phyloP scores from a whole-genome alignment of 2,888 invertebrate genomes.

The Sthenelais limicola region DNA sequence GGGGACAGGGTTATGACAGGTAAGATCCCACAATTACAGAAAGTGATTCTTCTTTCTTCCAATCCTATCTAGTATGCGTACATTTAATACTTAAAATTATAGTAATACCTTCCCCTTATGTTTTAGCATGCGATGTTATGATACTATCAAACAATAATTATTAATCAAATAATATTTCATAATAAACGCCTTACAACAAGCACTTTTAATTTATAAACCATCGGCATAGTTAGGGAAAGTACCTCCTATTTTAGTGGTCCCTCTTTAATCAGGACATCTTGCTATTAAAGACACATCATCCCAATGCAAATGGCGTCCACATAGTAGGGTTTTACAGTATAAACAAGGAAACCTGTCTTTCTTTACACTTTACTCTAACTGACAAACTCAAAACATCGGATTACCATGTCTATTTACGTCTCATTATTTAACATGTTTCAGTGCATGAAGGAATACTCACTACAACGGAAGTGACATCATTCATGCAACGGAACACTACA shows the following conservation, averaged over 20 bases:
- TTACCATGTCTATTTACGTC: background rate
- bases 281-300: background rate
- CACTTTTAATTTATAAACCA: no score
- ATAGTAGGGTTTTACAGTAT: no score
- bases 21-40: background rate
- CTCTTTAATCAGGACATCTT: no score
- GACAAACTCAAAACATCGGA: background rate
- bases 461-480: background rate
- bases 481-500: conserved; percentile 24
- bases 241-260: no score
- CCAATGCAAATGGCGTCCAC: background rate
- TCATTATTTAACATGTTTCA: background rate
- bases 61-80: no score
- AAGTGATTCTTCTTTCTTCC: background rate
- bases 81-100: no score
- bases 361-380: background rate
- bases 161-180: no score
- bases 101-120: no score
- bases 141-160: no score
- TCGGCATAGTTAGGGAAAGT: no score
- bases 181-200: no score
- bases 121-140: no score
- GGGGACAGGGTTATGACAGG: conserved; percentile 17
- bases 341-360: background rate
- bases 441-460: background rate